A percentile compares a stretch with the other conserved stretches of the same genome.
phyloP scores from a whole-genome alignment of 1,140 invertebrate species.

The Helicoverpa zea region DNA sequence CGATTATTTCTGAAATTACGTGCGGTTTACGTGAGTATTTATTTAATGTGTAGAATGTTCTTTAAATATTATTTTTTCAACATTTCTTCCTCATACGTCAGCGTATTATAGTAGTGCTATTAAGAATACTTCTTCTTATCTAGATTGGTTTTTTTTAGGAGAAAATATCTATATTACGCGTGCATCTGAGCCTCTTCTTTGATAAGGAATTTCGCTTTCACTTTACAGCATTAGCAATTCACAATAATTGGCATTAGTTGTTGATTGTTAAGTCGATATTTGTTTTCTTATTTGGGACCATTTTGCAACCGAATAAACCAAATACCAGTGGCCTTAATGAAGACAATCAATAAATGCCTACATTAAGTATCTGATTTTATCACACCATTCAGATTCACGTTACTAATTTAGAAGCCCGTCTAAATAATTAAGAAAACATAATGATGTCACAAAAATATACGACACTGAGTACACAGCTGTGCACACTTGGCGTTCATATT shows the following conservation, averaged over 20 bases:
- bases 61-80: too few relatives aligned
- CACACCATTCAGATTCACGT: not conserved
- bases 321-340: not conserved
- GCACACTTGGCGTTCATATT: not conserved
- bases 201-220: too few relatives aligned
- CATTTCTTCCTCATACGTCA: not conserved
- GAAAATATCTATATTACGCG: too few relatives aligned
- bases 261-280: too few relatives aligned
- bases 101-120: not conserved
- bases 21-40: not conserved
- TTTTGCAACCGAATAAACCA: not conserved
- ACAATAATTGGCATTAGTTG: too few relatives aligned
- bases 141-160: not conserved
- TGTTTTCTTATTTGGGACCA: too few relatives aligned
- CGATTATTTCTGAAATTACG: not conserved
- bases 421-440: not conserved
- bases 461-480: not conserved
- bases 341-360: not conserved
- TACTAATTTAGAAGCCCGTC: not conserved
- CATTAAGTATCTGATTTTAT: not conserved
- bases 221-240: too few relatives aligned
- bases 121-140: not conserved
- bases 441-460: too few relatives aligned
- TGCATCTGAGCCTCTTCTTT: too few relatives aligned
- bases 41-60: too few relatives aligned